Evolutionary conservation across 2,888 invertebrate genomes (phyloP).

Genomic region (Heliconius cydno): DNA sequence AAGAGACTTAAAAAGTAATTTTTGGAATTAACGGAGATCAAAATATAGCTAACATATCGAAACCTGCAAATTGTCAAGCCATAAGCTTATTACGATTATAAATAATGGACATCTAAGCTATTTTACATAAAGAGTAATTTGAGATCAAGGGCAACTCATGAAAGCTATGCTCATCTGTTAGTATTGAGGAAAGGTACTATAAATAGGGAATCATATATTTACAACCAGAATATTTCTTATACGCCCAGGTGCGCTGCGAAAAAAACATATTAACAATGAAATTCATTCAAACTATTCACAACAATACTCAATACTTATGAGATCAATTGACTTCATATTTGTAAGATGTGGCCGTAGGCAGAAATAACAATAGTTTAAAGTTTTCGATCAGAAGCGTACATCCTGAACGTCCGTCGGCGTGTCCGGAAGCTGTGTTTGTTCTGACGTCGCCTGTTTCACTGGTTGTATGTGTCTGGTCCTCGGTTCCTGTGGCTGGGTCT

Average conservation of each 20-base stretch:
- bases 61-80: conserved; percentile 47
- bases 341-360: conserved; percentile 28
- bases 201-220: conserved; percentile 48
- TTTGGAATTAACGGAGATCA: conserved; percentile 76
- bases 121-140: conserved; percentile 79
- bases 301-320: conserved; percentile 58
- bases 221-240: conserved; percentile 55
- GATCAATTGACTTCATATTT: conserved; percentile 60
- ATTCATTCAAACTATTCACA: conserved; percentile 54
- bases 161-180: conserved; percentile 49
- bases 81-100: conserved; percentile 55
- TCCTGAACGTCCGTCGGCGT: conserved; percentile 87
- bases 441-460: conserved; percentile 64
- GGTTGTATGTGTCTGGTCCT: conserved; percentile 62
- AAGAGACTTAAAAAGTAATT: conserved; percentile 63
- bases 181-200: conserved; percentile 46
- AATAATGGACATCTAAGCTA: conserved; percentile 72
- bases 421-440: conserved; percentile 76
- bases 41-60: conserved; percentile 42
- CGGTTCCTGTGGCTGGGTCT: conserved; percentile 79
- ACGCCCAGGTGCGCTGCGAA: conserved; percentile 69
- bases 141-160: conserved; percentile 79
- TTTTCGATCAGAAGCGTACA: conserved; percentile 76
- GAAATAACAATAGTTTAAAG: conserved; percentile 25
- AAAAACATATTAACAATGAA: conserved; percentile 64